These are phyloP conservation scores for Coremacera marginata DNA, from an alignment of 2,888 invertebrate species.

Conservation along the genomic window DNA sequence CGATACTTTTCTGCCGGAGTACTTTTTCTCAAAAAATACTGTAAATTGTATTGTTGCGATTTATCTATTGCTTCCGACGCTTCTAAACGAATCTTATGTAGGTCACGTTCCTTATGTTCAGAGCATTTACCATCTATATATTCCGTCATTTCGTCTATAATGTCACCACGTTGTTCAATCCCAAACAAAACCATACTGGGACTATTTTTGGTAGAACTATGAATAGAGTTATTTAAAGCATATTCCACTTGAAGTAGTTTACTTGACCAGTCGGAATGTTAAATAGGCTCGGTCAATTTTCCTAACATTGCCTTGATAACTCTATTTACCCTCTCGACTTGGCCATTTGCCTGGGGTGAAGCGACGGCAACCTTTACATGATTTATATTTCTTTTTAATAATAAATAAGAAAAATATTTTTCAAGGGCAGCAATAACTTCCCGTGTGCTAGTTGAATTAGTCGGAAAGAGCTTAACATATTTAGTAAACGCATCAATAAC, in stretches of 20 bases:
- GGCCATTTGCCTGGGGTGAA: background rate
- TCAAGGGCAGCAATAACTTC: background rate
- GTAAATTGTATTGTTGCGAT: constrained; percentile 14
- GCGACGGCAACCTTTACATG: background rate
- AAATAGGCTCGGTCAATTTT: background rate
- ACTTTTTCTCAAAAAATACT: constrained; percentile 23
- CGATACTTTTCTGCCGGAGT: constrained; percentile 1
- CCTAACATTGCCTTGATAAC: background rate
- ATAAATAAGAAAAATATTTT: background rate
- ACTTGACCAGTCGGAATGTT: background rate
- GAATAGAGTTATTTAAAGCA: background rate
- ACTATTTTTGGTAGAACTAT: background rate
- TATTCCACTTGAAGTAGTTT: background rate
- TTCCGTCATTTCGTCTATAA: background rate
- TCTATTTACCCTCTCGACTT: background rate
- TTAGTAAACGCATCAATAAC: too few species aligned
- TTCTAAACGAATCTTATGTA: background rate
- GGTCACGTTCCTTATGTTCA: background rate
- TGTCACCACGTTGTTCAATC: background rate
- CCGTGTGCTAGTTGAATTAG: background rate
- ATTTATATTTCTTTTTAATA: background rate
- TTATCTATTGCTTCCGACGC: constrained; percentile 3
- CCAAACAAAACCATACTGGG: background rate
- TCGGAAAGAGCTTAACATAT: too few species aligned
- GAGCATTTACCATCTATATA: background rate